Conservation (phyloP, 2,888 invertebrate species). For the Willowsia nigromaculata region DNA sequence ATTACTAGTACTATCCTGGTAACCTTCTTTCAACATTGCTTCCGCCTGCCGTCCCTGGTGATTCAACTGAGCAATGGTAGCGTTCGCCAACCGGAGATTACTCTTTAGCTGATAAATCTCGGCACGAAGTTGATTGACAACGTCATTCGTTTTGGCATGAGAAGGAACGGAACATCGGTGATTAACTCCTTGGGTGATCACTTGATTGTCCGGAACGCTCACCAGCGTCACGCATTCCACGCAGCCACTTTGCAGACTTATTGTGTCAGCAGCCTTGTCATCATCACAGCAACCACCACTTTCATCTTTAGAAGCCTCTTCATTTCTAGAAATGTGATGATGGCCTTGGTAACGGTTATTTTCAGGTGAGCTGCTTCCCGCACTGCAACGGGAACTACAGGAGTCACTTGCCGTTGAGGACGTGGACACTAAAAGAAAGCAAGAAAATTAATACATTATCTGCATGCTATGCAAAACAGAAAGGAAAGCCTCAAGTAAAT, state of each 20-base stretch:
- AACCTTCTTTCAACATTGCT: background rate
- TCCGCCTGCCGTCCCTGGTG: background rate
- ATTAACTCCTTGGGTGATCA: conserved; percentile 78
- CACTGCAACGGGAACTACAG: conserved; percentile 52
- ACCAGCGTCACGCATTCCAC: conserved; percentile 78
- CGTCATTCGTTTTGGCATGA: conserved; percentile 60
- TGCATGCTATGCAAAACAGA: background rate
- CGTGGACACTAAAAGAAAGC: conserved; percentile 48
- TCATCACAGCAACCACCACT: background rate
- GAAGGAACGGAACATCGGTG: conserved; percentile 69
- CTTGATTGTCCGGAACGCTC: conserved; percentile 78
- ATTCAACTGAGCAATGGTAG: conserved; percentile 72
- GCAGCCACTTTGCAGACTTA: conserved; percentile 67
- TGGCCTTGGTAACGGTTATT: conserved; percentile 44
- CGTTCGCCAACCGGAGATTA: conserved; percentile 72
- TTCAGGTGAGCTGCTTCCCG: conserved; percentile 65
- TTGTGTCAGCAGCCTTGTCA: conserved; percentile 54
- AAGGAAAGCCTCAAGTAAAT: no score
- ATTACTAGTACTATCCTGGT: background rate
- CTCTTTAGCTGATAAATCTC: conserved; percentile 74
- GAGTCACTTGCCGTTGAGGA: conserved; percentile 64
- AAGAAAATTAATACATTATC: background rate
- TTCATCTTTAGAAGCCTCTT: background rate
- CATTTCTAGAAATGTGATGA: background rate
- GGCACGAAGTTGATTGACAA: conserved; percentile 69